Conservation (phyloP, 2,113 vertebrate genomes). For the Chlorodrepanis virens region DNA sequence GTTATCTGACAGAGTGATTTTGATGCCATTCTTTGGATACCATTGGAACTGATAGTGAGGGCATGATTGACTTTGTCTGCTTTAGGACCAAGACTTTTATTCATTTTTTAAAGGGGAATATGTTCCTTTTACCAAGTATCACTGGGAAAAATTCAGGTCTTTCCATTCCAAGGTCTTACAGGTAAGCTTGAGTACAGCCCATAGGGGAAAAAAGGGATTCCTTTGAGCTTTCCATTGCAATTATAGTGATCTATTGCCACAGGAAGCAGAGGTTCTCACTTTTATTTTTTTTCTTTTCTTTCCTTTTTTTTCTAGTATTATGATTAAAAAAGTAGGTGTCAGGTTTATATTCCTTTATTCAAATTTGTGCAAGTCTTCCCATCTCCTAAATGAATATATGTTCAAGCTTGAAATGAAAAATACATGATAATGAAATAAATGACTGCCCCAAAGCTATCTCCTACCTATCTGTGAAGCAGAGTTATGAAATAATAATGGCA, state of each 20-base stretch:
- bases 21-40: not conserved
- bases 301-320: not conserved
- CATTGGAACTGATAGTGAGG: not conserved
- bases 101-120: not conserved
- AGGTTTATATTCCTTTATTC: not conserved
- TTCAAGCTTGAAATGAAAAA: slow-evolving; percentile 29
- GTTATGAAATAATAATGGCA: slow-evolving; percentile 55
- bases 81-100: not conserved
- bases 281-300: too few species aligned
- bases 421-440: slow-evolving; percentile 34
- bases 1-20: not conserved
- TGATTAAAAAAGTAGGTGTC: not conserved
- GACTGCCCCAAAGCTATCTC: slow-evolving; percentile 27
- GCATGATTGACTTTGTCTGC: not conserved
- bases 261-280: not conserved
- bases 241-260: not conserved
- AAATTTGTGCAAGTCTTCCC: not conserved
- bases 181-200: not conserved
- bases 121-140: not conserved
- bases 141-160: not conserved
- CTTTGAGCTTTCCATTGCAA: not conserved
- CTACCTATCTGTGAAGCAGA: slow-evolving; percentile 29
- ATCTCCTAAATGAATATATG: not conserved
- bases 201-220: not conserved
- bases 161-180: not conserved